Evolutionary conservation across 1,140 invertebrate genomes (phyloP), one percentile per base, ranked within the genome.

Genomic region (Drosophila subobscura): DNA sequence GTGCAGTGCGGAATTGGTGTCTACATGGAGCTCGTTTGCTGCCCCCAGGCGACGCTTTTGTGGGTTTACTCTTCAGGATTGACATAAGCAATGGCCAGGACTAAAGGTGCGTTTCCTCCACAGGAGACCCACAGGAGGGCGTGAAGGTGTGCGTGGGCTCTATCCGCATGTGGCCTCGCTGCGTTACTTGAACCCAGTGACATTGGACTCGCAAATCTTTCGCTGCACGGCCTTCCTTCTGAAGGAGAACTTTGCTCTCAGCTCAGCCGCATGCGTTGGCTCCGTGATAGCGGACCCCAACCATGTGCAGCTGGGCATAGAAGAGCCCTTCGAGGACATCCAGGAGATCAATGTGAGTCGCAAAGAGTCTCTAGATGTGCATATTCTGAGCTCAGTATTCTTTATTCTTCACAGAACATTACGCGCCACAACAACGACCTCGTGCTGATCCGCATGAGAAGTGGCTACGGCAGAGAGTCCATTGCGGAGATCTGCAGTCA

Each of bases 11-110:
- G 46, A 1, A 4, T 42, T 6, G 5, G 5, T n/a, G 20, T 16
- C 2, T 41, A 16, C 7, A 8, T 22, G 33, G 50, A 61, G 33
- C 42, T 68, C 12, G 37, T 54, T n/a, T 68, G 65, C 33, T 68
- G 65, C 12, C 65, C 65, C n/a, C 16, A 10, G 33, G 4, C 10
- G 3, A 12, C 10, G 10, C 1, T 4, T 4, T 12, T 4, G 10
- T 37, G 33, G 33, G 33, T 4, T 8, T 3, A 8, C 27, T 2
- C 27, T 29, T 29, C 27, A 6, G 7, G 27, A 29, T 29, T 2
- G 2, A 6, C 27, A 5, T 6, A 29, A 6, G 0, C 27, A 1
- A 29, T 20, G 16, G 16, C 16, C 42, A 33, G 12, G 3, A 41
- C 8, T 16, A 25, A 42, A 57, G 8, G 8, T 41, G 12, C 10